Conservation (phyloP, 2,113 vertebrate genomes). For the Neopipo cinnamomea region DNA sequence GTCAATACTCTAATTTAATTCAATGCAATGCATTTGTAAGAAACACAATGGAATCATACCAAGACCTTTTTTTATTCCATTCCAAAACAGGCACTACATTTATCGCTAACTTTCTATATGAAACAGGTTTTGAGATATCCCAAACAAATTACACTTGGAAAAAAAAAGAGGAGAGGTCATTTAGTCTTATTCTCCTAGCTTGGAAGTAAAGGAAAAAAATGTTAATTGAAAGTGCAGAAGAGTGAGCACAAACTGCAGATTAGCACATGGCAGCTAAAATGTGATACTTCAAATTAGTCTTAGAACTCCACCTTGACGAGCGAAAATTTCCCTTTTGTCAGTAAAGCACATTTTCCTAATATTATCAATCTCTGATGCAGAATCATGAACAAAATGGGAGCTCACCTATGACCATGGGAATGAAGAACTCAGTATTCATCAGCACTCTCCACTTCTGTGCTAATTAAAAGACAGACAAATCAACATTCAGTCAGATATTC, state of each 20-base stretch:
- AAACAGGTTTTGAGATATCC: neutral
- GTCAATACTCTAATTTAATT: neutral
- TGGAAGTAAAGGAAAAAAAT: neutral
- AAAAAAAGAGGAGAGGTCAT: neutral
- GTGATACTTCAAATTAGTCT: neutral
- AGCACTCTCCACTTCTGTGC: neutral
- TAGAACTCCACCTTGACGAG: neutral
- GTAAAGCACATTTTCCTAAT: neutral
- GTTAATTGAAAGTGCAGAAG: neutral
- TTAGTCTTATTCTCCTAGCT: neutral
- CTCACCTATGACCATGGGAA: neutral
- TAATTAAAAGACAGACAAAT: neutral
- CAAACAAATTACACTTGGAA: neutral
- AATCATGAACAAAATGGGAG: neutral
- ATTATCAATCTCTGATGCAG: neutral
- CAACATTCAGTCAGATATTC: neutral
- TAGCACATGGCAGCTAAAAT: neutral
- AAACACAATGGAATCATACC: neutral
- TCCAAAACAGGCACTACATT: neutral
- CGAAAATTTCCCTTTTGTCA: neutral
- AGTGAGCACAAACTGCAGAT: neutral
- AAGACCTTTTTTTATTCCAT: neutral
- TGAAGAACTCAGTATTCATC: neutral
- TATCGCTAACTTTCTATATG: neutral
- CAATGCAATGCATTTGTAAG: neutral